phyloP scores from a whole-genome alignment of 2,797 vertebrate genomes.

The Crax fasciolata region DNA sequence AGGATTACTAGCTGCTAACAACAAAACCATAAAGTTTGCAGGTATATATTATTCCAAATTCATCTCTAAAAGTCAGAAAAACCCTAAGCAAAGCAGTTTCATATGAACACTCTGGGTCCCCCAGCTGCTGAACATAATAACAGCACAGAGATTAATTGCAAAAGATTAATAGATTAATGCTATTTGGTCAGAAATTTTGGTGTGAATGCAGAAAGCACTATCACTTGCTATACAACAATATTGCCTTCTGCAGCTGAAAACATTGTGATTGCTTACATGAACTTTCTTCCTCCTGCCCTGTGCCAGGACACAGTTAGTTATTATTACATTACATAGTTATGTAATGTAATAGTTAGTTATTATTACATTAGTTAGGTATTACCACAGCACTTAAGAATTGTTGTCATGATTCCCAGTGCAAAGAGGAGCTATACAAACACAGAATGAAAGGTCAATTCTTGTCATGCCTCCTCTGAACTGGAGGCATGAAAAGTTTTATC shows the following conservation, averaged over 20 bases:
- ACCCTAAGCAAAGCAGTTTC: background rate
- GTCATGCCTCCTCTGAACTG: background rate
- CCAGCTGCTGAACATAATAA: background rate
- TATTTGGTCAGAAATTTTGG: background rate
- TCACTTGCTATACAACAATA: background rate
- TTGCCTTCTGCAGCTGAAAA: background rate
- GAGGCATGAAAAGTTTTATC: background rate
- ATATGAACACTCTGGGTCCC: background rate
- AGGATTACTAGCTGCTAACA: background rate
- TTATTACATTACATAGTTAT: no score
- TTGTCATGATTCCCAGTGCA: background rate
- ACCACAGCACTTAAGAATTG: conserved; percentile 23
- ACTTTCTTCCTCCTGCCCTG: background rate
- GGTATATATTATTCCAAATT: background rate
- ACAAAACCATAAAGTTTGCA: background rate
- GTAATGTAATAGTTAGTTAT: background rate
- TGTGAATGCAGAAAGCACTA: background rate
- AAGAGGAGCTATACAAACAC: conserved; percentile 26
- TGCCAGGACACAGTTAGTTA: conserved; percentile 14
- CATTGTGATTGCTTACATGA: background rate
- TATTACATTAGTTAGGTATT: conserved; percentile 20
- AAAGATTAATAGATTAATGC: background rate
- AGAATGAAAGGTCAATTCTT: conserved; percentile 32
- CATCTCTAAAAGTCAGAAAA: background rate
- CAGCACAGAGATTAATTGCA: background rate